These are phyloP conservation scores for Monomorium pharaonis DNA, from an alignment of 1,140 invertebrate genomes.

Conservation along the genomic window DNA sequence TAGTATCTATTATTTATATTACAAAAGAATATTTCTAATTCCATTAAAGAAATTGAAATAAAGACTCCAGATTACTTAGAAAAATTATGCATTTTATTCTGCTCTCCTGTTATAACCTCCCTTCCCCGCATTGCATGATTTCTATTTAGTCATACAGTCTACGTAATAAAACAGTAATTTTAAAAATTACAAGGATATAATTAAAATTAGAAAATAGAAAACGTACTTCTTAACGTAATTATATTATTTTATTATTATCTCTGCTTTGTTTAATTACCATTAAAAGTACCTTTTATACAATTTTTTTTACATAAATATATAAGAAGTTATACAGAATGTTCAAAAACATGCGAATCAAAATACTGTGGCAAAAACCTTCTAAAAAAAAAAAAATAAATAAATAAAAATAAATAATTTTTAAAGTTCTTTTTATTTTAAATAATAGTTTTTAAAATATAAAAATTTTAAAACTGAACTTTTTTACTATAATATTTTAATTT, in stretches of 20 bases:
- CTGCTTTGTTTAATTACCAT: neutral
- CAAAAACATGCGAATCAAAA: too few relatives aligned
- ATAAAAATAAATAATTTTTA: too few relatives aligned
- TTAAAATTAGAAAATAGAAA: neutral
- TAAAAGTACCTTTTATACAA: neutral
- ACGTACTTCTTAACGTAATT: neutral
- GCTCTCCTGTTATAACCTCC: neutral
- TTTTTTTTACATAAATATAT: neutral
- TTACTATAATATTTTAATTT: too few relatives aligned
- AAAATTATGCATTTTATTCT: neutral
- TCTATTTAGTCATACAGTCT: neutral
- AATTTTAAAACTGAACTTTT: too few relatives aligned
- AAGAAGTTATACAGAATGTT: neutral
- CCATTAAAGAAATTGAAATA: constrained; percentile 41
- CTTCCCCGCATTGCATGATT: neutral
- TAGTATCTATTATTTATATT: neutral
- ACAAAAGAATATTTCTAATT: neutral
- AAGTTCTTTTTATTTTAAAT: too few relatives aligned
- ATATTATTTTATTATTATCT: neutral
- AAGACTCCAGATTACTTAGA: neutral
- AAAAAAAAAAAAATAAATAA: too few relatives aligned
- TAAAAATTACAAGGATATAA: neutral
- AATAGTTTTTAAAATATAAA: too few relatives aligned
- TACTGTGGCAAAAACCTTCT: too few relatives aligned
- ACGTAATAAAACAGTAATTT: neutral